Evolutionary conservation across 2,888 invertebrate species (phyloP).

Genomic region (Drosophila paramelanica): DNA sequence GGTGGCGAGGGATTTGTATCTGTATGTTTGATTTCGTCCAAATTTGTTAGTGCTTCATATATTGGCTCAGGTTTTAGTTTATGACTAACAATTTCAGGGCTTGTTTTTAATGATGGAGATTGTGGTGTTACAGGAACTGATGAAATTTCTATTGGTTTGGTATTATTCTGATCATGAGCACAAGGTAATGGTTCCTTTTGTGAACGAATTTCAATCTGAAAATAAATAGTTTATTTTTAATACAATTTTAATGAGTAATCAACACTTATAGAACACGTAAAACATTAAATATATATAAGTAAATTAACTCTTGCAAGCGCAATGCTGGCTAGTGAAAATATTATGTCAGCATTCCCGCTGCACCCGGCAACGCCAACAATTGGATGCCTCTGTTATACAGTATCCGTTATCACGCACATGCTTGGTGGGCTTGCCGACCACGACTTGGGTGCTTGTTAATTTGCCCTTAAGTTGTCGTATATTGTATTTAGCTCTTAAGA

Average conservation of each 20-base stretch:
- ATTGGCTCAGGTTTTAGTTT: slow-evolving; percentile 88
- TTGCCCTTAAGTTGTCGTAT: neutral
- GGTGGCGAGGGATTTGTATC: neutral
- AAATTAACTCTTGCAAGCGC: no score
- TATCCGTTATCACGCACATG: neutral
- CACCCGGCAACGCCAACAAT: neutral
- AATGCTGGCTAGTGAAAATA: neutral
- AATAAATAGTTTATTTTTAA: slow-evolving; percentile 1
- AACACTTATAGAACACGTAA: no score
- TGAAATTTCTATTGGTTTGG: slow-evolving; percentile 85
- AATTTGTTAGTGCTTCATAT: slow-evolving; percentile 92
- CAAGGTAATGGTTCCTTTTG: slow-evolving; percentile 85
- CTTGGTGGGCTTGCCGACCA: slow-evolving; percentile 1
- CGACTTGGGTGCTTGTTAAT: neutral
- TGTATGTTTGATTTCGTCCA: slow-evolving; percentile 3
- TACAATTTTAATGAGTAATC: no score
- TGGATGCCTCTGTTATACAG: neutral
- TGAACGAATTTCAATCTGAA: slow-evolving; percentile 87
- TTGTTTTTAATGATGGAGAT: slow-evolving; percentile 86
- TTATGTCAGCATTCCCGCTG: neutral
- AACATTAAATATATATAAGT: no score
- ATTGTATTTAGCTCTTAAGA: no score
- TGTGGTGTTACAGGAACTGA: slow-evolving; percentile 91
- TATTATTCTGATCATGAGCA: slow-evolving; percentile 69
- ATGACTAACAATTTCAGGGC: neutral